Evolutionary conservation across 1,140 invertebrate species (phyloP).

Genomic region (Aphelinus certus): DNA sequence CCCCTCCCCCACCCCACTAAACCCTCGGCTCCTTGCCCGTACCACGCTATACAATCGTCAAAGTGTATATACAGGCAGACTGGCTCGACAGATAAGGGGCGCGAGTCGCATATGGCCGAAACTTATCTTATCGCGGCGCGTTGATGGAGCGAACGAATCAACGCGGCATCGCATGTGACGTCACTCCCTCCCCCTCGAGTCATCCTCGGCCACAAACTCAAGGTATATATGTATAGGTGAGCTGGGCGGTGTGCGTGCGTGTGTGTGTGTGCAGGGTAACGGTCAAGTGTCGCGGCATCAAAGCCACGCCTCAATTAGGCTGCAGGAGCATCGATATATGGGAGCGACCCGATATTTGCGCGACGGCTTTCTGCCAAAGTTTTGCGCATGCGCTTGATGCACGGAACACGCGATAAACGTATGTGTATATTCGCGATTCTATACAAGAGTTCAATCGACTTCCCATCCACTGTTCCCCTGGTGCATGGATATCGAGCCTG

Average conservation of each 20-base stretch:
- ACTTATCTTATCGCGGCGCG: slow-evolving; percentile 58
- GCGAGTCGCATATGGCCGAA: slow-evolving; percentile 42
- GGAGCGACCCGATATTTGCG: not conserved
- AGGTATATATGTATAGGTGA: not conserved
- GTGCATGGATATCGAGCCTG: too few relatives aligned
- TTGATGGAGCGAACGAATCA: too few relatives aligned
- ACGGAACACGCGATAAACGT: too few relatives aligned
- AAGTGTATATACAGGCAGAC: not conserved
- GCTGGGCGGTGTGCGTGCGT: not conserved
- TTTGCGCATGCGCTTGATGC: too few relatives aligned
- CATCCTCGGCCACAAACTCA: too few relatives aligned
- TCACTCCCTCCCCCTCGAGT: too few relatives aligned
- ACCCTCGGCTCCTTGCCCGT: not conserved
- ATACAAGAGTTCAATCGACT: too few relatives aligned
- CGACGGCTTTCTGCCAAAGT: not conserved
- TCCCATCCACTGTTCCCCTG: too few relatives aligned
- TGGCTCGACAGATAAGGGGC: slow-evolving; percentile 48
- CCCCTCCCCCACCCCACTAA: slow-evolving; percentile 17
- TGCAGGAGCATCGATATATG: slow-evolving; percentile 26
- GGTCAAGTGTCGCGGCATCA: slow-evolving; percentile 32
- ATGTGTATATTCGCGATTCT: too few relatives aligned
- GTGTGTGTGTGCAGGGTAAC: not conserved
- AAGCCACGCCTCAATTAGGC: slow-evolving; percentile 63
- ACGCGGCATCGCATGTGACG: too few relatives aligned
- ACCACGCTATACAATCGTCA: not conserved